Conservation (phyloP, 2,797 vertebrate genomes). For the Bufotes viridis region DNA sequence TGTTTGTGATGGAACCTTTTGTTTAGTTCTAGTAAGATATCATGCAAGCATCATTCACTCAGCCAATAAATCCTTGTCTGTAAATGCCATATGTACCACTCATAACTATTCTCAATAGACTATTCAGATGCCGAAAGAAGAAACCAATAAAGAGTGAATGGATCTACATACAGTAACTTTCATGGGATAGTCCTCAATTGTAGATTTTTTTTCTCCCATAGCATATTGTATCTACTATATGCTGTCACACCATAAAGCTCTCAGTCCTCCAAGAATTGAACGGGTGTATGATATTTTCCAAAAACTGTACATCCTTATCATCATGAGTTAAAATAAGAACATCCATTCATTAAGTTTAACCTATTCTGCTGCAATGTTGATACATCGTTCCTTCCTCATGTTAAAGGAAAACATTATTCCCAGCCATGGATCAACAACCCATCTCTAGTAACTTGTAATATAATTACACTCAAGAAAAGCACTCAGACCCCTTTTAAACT, state of each 20-base stretch:
- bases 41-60: constrained; percentile 68
- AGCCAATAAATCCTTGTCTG: constrained; percentile 11
- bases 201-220: background rate
- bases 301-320: background rate
- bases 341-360: too few species aligned
- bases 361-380: background rate
- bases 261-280: background rate
- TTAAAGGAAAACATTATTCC: too few species aligned
- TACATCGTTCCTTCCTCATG: too few species aligned
- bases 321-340: background rate
- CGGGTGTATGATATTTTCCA: background rate
- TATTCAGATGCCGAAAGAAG: constrained; percentile 55
- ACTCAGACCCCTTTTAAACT: too few species aligned
- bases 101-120: constrained; percentile 9
- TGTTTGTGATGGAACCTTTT: constrained; percentile 32
- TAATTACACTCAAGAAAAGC: too few species aligned
- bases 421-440: too few species aligned
- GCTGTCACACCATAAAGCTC: background rate
- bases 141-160: constrained; percentile 25
- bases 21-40: constrained; percentile 20
- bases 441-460: too few species aligned
- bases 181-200: background rate
- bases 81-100: background rate
- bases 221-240: background rate
- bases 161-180: background rate